Percentiles rank a stretch among this genome's conserved stretches.
Evolutionary conservation across 2,888 invertebrate species (phyloP).

Genomic region (Eustalomyia histrio): DNA sequence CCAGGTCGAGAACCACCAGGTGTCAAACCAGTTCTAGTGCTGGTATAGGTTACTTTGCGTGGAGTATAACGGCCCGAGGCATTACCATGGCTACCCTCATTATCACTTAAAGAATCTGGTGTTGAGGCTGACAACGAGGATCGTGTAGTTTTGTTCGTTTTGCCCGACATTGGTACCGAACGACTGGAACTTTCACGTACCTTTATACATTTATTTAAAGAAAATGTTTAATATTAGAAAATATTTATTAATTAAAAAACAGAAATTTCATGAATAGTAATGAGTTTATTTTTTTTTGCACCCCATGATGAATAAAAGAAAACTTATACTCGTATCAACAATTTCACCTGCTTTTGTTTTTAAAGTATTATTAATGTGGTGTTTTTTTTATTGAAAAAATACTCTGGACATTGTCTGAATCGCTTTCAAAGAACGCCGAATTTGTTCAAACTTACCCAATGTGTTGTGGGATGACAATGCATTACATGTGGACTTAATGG

Average conservation of each 20-base stretch:
- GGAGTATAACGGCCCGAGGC: slow-evolving; percentile 82
- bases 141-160: slow-evolving; percentile 82
- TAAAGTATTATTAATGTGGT: background rate
- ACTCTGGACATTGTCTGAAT: background rate
- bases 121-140: slow-evolving; percentile 92
- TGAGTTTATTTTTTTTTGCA: slow-evolving; percentile 52
- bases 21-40: slow-evolving; percentile 84
- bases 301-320: slow-evolving; percentile 44
- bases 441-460: slow-evolving; percentile 81
- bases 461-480: slow-evolving; percentile 84
- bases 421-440: background rate
- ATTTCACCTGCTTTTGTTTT: slow-evolving; percentile 8
- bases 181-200: slow-evolving; percentile 95
- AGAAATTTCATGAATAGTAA: slow-evolving; percentile 40
- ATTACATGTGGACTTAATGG: slow-evolving; percentile 84
- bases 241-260: background rate
- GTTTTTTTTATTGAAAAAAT: background rate
- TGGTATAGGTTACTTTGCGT: slow-evolving; percentile 84
- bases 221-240: background rate
- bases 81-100: slow-evolving; percentile 82
- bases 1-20: slow-evolving; percentile 87
- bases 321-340: background rate
- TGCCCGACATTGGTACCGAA: slow-evolving; percentile 94
- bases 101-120: slow-evolving; percentile 93
- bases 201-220: slow-evolving; percentile 80